A percentile compares a stretch with the other conserved stretches of the same genome.
Conservation (phyloP, 2,113 vertebrate species). For the Bubo bubo region DNA sequence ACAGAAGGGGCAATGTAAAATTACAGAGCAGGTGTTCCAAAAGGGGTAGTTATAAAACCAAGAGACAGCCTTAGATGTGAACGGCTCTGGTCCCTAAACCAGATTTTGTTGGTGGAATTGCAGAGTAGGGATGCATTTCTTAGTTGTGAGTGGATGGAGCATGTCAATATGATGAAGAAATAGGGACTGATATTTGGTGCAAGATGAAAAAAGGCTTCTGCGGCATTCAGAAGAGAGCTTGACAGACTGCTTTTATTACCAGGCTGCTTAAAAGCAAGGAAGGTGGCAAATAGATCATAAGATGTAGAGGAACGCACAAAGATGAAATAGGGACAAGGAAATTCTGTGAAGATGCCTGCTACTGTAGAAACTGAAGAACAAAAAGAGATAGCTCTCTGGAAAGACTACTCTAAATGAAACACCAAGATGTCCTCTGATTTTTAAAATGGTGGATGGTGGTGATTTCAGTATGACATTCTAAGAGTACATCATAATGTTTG, state of each 20-base stretch:
- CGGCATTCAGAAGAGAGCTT: background rate
- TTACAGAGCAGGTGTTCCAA: background rate
- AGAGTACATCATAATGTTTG: background rate
- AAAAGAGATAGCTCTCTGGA: background rate
- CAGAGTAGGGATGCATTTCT: background rate
- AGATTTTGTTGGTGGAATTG: background rate
- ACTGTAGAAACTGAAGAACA: background rate
- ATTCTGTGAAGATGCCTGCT: background rate
- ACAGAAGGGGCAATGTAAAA: background rate
- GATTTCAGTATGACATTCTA: background rate
- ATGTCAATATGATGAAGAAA: background rate
- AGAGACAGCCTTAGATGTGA: background rate
- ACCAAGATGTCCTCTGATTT: accelerated
- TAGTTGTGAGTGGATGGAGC: accelerated
- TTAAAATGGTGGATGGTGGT: background rate
- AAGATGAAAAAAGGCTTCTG: background rate
- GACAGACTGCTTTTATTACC: background rate
- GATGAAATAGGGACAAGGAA: background rate
- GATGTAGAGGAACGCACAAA: accelerated
- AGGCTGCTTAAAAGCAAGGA: background rate
- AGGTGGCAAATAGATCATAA: background rate
- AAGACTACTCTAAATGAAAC: background rate
- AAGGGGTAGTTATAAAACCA: background rate
- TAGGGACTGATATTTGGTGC: background rate
- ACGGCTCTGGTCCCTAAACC: background rate